Evolutionary conservation across 2,113 vertebrate genomes (phyloP), one percentile per base, ranked within the genome.

Genomic region (Onychostoma macrolepis): DNA sequence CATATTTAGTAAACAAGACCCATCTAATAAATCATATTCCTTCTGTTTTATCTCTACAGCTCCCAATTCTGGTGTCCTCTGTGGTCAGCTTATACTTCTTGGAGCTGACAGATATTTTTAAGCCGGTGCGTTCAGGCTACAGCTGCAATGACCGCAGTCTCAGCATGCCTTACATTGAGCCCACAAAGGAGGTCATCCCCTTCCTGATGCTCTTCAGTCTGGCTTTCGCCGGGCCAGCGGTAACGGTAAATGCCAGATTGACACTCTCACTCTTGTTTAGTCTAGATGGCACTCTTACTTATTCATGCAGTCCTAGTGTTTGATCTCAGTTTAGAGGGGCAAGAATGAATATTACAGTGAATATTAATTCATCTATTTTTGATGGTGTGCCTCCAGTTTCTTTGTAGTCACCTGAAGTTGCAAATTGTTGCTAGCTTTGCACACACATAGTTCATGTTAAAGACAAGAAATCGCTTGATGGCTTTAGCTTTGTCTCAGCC

Each of bases 1-100:
- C 71, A 41, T 28, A 76, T 48, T 63, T 80, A 48, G 15, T 56
- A 56, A 56, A n/a, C 26, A 56, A 30, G 30, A 36, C 28, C 11
- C 24, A 26, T 76, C 53, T 61, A 80, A 80, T 80, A 65, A 5
- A 19, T 61, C 21, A 28, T 26, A 74, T 72, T 36, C 4, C 45
- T 24, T 90, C 33, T 48, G 24, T 76, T 86, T 77, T 19, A 4
- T 21, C 12, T 41, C 48, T 17, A 81, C 91, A 99, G 98, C 92
- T 99, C 90, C 98, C 98, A 1, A 99, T 99, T 91, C 88, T 99
- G 95, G 97, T 98, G 26, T 99, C 98, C 9, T 99, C 97, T 0
- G 96, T 99, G 91, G 97, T 99, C 87, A 99, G 97, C 88, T 96
- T 99, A n/a, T 99, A 99, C 91, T 99, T 99, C 92, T 95, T 99